Evolutionary conservation across 2,797 vertebrate genomes (phyloP).

Genomic region (Cuculus canorus): DNA sequence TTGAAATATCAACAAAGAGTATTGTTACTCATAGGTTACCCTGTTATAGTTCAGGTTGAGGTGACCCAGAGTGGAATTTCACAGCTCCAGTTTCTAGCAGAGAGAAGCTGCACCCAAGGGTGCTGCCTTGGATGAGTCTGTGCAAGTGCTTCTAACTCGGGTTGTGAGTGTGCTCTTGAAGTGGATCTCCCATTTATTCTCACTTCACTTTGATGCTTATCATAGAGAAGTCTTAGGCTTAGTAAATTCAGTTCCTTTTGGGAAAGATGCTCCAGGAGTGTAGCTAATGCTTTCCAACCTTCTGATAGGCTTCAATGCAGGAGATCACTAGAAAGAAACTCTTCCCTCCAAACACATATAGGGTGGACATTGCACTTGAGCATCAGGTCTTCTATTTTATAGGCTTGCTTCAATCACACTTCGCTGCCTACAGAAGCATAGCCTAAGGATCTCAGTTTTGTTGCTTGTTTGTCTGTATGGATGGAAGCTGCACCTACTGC

Average conservation of each 20-base stretch:
- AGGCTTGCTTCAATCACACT: fast-evolving
- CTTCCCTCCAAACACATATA: fast-evolving
- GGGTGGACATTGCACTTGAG: background rate
- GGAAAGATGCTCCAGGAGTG: background rate
- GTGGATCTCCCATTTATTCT: background rate
- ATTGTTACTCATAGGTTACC: background rate
- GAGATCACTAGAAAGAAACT: background rate
- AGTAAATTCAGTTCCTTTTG: background rate
- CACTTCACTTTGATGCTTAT: background rate
- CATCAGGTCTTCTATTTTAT: background rate
- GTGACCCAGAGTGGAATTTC: background rate
- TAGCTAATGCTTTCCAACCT: background rate
- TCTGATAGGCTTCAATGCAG: background rate
- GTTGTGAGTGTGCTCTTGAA: background rate
- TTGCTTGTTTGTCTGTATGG: background rate
- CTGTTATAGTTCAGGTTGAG: background rate
- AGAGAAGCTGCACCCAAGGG: background rate
- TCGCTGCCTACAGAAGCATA: background rate
- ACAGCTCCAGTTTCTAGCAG: background rate
- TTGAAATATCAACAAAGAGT: background rate
- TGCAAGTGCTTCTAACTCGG: background rate
- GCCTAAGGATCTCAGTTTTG: background rate
- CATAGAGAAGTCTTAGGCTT: background rate
- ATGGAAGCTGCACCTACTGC: background rate
- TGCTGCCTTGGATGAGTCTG: background rate